Base-by-base conservation (phyloP, 2,888 invertebrate genomes). In the Drosophila recens region DNA sequence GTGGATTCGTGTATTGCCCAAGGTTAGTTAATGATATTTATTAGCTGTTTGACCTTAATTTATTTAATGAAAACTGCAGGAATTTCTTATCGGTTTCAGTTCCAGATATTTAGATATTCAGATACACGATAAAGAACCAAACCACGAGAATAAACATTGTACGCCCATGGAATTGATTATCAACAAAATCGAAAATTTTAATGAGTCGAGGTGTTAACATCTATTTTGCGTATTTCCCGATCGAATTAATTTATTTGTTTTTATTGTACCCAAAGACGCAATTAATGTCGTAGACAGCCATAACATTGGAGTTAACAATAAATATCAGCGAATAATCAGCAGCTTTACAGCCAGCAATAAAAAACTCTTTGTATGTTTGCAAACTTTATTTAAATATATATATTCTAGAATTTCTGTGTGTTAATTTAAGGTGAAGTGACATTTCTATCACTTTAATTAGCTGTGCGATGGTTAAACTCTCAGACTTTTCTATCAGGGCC, bases 101-200 rank as follows among this genome's bases (percentile, higher is more conserved):
- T 11, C 33, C 51, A 46, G 23, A 34, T 48, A 56, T 38, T 30
- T 1, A 38, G 36, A 54, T 54, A 43, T 38, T 30, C 8, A 38
- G 36, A 54, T 54, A 43, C 13, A 52, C 52, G 57, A 63, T 76
- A 64, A 64, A 54, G 77, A 61, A 62, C 27, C 27, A 0, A 27
- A 6, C 46, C 53, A 36, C 34, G n/a, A 17, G 42, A 61, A 53
- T 62, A 76, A 72, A 65, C 72, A 72, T 51, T 57, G 27, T 34
- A 40, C 42, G 72, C 36, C 57, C 68, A 54, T 75, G 77, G 67
- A 67, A 72, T 72, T 76, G 59, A 75, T 64, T 67, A 72, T 76
- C 77, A 75, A 76, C 67, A 72, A 67, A 13, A 75, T 56, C 36
- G 6, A 17, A 57, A 58, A 67, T 52, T 63, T 71, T 43, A 57